Base-by-base conservation (phyloP, 2,113 vertebrate genomes). In the Sceloporus tristichus region DNA sequence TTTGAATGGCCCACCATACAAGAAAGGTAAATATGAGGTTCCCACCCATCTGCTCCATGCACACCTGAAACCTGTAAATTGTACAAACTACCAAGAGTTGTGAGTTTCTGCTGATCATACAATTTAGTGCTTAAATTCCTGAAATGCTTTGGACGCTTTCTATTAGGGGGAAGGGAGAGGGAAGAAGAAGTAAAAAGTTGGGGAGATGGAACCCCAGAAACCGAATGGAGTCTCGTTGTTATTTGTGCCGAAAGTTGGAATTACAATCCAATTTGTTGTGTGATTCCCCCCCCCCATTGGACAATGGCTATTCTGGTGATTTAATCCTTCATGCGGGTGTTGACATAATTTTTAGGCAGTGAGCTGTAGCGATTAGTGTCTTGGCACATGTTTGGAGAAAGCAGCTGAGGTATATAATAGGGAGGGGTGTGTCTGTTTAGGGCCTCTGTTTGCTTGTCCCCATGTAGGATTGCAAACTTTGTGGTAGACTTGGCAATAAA, bases 401-500 rank as follows among this genome's bases (percentile, higher is more conserved):
- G 21, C 34, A 27, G 11, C 56, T 25, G 59, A 66, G 23, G 25
- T 79, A 62, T 21, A 48, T 42, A 76, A 76, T 42, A 13, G 56
- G 34, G 16, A 81, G 11, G 14, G n/a, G 9, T 9, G 18, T 65
- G 8, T 21, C 4, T 38, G n/a, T 59, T 34, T 62, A 25, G 59
- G 34, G 27, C 27, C 34, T 40, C 9, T 8, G n/a, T 11, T 48
- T 62, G n/a, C 56, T 4, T 19, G 13, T 66, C 11, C 56, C 38
- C 9, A 5, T 38, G 38, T 9, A 56, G 54, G 29, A 19, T 80
- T 62, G 38, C 34, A 10, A 18, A 62, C 79, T 59, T 59, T 6
- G 54, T 59, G n/a, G 54, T 23, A 62, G 54, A 59, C 29, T 80
- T 62, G 79, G 34, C 54, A 62, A 7, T 42, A 95, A 91, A 88